A percentile compares a stretch with the other conserved stretches of the same genome.
Conservation (phyloP, 1,140 invertebrate species). For the Halictus rubicundus region DNA sequence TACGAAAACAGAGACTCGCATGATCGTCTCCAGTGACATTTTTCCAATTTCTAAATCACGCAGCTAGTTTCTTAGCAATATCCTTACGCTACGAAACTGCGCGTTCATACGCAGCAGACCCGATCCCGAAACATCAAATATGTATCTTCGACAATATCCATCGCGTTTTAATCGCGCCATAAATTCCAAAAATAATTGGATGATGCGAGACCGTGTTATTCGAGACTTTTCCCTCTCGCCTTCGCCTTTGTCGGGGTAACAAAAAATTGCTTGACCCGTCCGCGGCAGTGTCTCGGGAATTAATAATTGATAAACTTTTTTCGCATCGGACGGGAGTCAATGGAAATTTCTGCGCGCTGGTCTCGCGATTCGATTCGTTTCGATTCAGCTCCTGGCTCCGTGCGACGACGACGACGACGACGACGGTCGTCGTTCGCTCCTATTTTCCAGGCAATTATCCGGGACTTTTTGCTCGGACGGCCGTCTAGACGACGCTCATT, state of each 20-base stretch:
- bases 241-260: background rate
- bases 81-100: too few species aligned
- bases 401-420: too few species aligned
- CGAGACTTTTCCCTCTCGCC: background rate
- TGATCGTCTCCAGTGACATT: too few species aligned
- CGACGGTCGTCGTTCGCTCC: background rate
- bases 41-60: too few species aligned
- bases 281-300: background rate
- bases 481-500: constrained; percentile 37
- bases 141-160: too few species aligned
- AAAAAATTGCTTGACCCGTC: constrained; percentile 3
- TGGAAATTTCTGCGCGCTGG: constrained; percentile 24
- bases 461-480: constrained; percentile 9
- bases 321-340: background rate
- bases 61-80: too few species aligned
- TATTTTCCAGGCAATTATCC: constrained; percentile 36
- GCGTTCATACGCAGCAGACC: too few species aligned
- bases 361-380: background rate
- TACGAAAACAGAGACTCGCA: too few species aligned
- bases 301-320: constrained; percentile 33
- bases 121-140: too few species aligned
- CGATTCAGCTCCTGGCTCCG: background rate
- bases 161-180: too few species aligned
- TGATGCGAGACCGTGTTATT: background rate
- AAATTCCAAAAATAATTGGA: too few species aligned